Evolutionary conservation across 2,888 invertebrate genomes (phyloP), one percentile per base, ranked within the genome.

Genomic region (Perizoma affinitatum): DNA sequence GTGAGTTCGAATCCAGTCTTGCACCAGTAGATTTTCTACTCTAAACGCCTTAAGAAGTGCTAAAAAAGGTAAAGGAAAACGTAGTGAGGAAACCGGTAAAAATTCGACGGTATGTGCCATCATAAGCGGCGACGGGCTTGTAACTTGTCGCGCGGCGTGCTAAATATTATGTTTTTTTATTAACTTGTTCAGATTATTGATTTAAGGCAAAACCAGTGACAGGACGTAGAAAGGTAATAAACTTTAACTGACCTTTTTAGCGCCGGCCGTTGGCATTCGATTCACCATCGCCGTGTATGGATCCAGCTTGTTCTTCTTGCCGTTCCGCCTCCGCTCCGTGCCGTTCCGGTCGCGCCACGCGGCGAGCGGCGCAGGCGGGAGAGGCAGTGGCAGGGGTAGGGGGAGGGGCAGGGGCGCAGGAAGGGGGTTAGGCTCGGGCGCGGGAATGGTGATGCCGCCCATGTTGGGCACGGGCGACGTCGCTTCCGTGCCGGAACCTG

Each of bases 211-310:
- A 22, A 22, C 22, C 22, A 22, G 22, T 22, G 22, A 22, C 22
- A 22, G 1, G 22, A 22, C 3, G 22, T 3, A 22, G 22, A 22
- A n/a, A 22, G 22, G 22, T 22, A 4, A 38, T 0, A 38, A 6
- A 38, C 7, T 38, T 7, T 6, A 4, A 54, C 43, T 61, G 66
- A 90, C 90, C 88, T 92, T 92, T 70, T 92, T 92, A 8, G 80
- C 86, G 0, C 92, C 92, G 0, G 84, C 86, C 1, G 86, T 84
- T 1, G 92, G 92, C 72, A 93, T 81, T 47, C 84, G 76, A 40
- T 88, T 82, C 0, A 91, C 92, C 34, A 92, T 85, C 44, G 90
- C 90, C 9, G 90, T 79, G 73, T 92, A 93, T 0, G 88, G 82
- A 69, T 92, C 91, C 5, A 83, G 66, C 33, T 79, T 66, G 43